phyloP scores from a whole-genome alignment of 2,888 invertebrate genomes.

The Apamea epomidion region DNA sequence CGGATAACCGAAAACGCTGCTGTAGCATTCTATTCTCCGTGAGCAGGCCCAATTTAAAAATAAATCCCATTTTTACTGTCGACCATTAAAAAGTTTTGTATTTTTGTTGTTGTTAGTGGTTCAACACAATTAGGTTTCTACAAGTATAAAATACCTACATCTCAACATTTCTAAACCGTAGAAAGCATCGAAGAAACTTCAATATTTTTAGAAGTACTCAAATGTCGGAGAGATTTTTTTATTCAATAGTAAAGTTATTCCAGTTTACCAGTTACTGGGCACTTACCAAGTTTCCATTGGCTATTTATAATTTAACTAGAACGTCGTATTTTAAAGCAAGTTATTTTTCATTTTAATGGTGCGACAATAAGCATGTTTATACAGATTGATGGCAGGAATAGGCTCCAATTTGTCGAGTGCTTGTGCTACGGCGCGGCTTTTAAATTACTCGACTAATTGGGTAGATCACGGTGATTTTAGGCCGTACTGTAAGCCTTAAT shows the following conservation, averaged over 20 bases:
- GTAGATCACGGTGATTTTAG: constrained; percentile 80
- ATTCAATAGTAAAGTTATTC: constrained; percentile 22
- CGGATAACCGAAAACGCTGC: not conserved
- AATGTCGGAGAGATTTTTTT: constrained; percentile 9
- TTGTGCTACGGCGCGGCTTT: constrained; percentile 67
- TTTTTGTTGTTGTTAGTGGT: not conserved
- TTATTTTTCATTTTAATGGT: constrained; percentile 65
- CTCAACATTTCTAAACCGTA: not conserved
- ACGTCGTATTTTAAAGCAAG: constrained; percentile 43
- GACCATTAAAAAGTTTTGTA: not conserved
- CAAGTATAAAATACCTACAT: not conserved
- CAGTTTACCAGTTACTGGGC: constrained; percentile 29
- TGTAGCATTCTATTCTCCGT: too few species aligned
- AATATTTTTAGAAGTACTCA: constrained; percentile 16
- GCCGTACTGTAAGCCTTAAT: constrained; percentile 80
- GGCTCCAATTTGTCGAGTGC: constrained; percentile 75
- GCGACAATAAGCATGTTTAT: constrained; percentile 71
- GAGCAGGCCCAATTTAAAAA: constrained; percentile 1
- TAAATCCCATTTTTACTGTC: not conserved
- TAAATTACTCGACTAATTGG: constrained; percentile 77
- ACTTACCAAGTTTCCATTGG: constrained; percentile 41
- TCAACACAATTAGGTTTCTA: not conserved
- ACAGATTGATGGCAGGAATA: constrained; percentile 74
- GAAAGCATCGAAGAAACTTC: not conserved
- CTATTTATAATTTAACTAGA: constrained; percentile 45